Conservation (phyloP, 2,888 invertebrate species). For the Plagodis dolabraria region DNA sequence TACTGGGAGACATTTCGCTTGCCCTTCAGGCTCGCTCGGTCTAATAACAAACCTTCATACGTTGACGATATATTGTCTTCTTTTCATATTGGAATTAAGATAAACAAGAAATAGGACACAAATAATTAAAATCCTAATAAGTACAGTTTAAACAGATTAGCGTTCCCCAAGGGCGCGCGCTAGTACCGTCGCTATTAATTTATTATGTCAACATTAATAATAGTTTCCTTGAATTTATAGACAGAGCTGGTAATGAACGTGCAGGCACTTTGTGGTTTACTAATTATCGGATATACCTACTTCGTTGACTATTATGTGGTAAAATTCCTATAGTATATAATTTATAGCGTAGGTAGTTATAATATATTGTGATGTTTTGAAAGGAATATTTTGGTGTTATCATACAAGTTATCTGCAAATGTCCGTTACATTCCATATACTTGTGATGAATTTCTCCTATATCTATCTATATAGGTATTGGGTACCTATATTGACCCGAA, state of each 20-base stretch:
- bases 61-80: too few species aligned
- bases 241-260: slow-evolving; percentile 13
- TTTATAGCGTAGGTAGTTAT: not conserved
- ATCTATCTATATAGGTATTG: too few species aligned
- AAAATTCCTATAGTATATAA: not conserved
- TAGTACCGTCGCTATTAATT: slow-evolving; percentile 7
- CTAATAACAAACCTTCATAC: too few species aligned
- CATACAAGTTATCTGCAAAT: too few species aligned
- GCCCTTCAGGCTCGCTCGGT: too few species aligned
- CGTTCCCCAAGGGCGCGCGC: not conserved
- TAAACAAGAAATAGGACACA: too few species aligned
- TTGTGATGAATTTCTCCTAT: too few species aligned
- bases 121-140: not conserved
- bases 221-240: slow-evolving; percentile 21
- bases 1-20: too few species aligned
- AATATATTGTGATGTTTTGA: not conserved
- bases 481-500: too few species aligned
- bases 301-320: not conserved
- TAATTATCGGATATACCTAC: slow-evolving; percentile 11
- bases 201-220: slow-evolving; percentile 11
- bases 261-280: slow-evolving; percentile 19
- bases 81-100: too few species aligned
- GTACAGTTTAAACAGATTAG: not conserved
- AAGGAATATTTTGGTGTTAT: too few species aligned
- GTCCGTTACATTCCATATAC: too few species aligned